These are phyloP conservation scores for Callimico goeldii DNA, from an alignment of 2,797 vertebrate genomes.

Conservation along the genomic window DNA sequence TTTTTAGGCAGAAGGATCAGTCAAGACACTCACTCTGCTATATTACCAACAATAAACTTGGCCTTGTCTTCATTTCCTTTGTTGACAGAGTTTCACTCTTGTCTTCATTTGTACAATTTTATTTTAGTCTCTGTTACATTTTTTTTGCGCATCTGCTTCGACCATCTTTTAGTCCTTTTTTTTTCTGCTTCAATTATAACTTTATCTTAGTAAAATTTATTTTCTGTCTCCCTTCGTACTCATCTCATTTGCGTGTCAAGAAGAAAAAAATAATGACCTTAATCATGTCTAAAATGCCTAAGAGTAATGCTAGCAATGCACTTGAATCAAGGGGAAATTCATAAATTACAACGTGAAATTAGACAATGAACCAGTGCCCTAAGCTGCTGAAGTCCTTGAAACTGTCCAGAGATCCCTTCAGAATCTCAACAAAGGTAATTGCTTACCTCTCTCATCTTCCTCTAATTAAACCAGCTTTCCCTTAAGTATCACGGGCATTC, in stretches of 20 bases:
- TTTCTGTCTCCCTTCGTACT: background rate
- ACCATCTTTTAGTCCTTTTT: constrained; percentile 4
- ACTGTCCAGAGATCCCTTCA: constrained; percentile 21
- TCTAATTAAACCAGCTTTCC: constrained; percentile 29
- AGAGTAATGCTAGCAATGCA: background rate
- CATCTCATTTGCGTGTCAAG: constrained; percentile 32
- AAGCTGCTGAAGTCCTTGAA: constrained; percentile 41
- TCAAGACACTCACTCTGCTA: background rate
- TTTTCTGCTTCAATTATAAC: background rate
- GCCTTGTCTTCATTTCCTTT: background rate
- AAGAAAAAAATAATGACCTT: background rate
- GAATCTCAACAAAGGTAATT: constrained; percentile 27
- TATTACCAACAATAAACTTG: background rate
- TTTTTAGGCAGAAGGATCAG: background rate
- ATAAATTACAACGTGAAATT: constrained; percentile 42
- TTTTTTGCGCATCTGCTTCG: background rate
- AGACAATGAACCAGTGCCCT: background rate
- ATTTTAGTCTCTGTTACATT: background rate
- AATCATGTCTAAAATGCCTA: constrained; percentile 28
- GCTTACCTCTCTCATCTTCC: constrained; percentile 1
- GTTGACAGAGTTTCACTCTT: background rate
- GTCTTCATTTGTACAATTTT: background rate
- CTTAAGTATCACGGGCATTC: background rate
- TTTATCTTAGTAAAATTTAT: background rate
- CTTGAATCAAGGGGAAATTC: constrained; percentile 35